These are phyloP conservation scores for Apodemus speciosus DNA, from an alignment of 2,113 vertebrate species.

Conservation along the genomic window DNA sequence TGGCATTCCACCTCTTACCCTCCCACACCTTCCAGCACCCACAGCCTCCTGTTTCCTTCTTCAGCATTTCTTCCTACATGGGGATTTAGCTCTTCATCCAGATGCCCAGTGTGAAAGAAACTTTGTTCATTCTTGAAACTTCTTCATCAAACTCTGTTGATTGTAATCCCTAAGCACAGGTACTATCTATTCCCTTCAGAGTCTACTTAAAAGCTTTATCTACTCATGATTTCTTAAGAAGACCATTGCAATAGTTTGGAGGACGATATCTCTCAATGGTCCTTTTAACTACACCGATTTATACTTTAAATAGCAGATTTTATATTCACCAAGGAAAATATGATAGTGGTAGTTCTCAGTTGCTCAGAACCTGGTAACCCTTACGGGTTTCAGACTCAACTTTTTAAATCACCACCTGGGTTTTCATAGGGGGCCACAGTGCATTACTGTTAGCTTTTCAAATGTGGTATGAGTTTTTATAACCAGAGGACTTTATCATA, in stretches of 20 bases:
- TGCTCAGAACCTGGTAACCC: neutral
- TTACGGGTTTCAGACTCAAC: neutral
- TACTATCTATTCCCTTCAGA: neutral
- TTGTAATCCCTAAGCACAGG: neutral
- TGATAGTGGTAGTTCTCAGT: neutral
- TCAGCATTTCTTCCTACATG: neutral
- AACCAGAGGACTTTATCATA: no score
- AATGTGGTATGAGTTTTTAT: neutral
- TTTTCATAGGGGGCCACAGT: neutral
- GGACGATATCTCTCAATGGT: neutral
- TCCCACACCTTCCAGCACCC: neutral
- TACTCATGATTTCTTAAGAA: neutral
- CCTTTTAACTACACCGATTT: neutral
- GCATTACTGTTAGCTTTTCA: neutral
- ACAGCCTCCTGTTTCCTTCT: neutral
- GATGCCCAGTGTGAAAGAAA: neutral
- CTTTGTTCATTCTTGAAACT: neutral
- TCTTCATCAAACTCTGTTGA: neutral
- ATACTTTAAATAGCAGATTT: neutral
- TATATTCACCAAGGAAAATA: neutral
- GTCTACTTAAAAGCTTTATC: neutral
- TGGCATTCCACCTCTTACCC: no score
- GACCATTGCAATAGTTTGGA: neutral
- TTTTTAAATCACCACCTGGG: neutral
- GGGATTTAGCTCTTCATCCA: neutral